Conservation (phyloP, 2,113 vertebrate species). For the Ictidomys tridecemlineatus region DNA sequence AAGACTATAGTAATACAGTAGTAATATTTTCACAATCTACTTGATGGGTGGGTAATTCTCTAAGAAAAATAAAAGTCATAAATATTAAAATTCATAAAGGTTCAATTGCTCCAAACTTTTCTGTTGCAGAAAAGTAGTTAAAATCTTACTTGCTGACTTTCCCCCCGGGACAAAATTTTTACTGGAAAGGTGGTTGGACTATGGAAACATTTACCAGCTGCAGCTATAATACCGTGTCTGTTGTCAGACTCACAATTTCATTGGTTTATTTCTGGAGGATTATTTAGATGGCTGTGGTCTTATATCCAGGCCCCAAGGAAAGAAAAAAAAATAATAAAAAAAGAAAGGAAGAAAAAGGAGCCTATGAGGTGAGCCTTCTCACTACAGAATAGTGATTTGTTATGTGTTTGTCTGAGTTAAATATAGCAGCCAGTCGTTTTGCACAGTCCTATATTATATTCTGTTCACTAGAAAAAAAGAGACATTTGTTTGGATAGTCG, state of each 20-base stretch:
- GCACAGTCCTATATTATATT: slow-evolving; percentile 82
- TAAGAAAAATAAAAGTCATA: slow-evolving; percentile 76
- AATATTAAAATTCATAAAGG: slow-evolving; percentile 81
- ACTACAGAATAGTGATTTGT: slow-evolving; percentile 90
- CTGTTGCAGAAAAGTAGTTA: slow-evolving; percentile 89
- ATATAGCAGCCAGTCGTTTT: slow-evolving; percentile 87
- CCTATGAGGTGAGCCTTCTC: slow-evolving; percentile 87
- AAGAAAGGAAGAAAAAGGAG: slow-evolving; percentile 72
- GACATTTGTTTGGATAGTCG: slow-evolving; percentile 84
- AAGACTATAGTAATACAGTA: slow-evolving; percentile 4
- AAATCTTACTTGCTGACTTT: slow-evolving; percentile 88
- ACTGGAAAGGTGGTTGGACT: slow-evolving; percentile 91
- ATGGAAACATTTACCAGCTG: slow-evolving; percentile 92
- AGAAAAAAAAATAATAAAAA: slow-evolving; percentile 71
- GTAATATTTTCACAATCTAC: slow-evolving; percentile 72
- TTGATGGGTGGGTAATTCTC: slow-evolving; percentile 71
- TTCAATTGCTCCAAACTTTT: slow-evolving; percentile 78
- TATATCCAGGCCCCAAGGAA: slow-evolving; percentile 86
- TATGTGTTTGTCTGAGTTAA: slow-evolving; percentile 91
- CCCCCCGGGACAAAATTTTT: slow-evolving; percentile 90
- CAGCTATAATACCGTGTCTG: slow-evolving; percentile 91
- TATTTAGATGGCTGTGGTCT: slow-evolving; percentile 93
- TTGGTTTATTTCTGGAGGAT: slow-evolving; percentile 92
- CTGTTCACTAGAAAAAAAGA: slow-evolving; percentile 67
- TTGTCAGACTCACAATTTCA: slow-evolving; percentile 90